Evolutionary conservation across 2,797 vertebrate genomes (phyloP).

Genomic region (Pteropus rufus): DNA sequence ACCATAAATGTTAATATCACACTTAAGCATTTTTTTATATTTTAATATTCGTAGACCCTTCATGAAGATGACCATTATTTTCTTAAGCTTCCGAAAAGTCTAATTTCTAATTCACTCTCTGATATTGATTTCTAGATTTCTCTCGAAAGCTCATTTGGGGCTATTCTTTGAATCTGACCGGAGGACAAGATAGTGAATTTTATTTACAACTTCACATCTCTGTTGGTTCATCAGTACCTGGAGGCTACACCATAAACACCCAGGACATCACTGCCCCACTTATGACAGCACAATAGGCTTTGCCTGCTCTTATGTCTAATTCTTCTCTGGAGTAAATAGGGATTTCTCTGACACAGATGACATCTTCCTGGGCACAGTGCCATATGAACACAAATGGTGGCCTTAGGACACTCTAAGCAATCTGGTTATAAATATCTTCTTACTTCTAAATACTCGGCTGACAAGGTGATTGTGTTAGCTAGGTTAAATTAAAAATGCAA

Average conservation of each 20-base stretch:
- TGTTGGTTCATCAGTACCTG: neutral
- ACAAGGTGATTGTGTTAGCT: neutral
- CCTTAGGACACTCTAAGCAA: neutral
- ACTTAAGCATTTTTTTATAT: neutral
- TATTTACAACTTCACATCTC: constrained; percentile 6
- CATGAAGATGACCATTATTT: neutral
- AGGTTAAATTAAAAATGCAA: constrained; percentile 17
- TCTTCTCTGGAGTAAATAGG: neutral
- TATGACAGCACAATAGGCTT: neutral
- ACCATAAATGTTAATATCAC: neutral
- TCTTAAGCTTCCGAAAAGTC: neutral
- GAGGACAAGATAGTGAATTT: neutral
- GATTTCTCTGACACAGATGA: constrained; percentile 20
- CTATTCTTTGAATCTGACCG: neutral
- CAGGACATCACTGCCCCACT: neutral
- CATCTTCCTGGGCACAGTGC: neutral
- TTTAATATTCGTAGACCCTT: constrained; percentile 19
- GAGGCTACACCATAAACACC: neutral
- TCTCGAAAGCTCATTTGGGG: constrained; percentile 16
- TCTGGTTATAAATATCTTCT: constrained; percentile 29
- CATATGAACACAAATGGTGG: constrained; percentile 3
- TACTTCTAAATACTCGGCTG: constrained; percentile 21
- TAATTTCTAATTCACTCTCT: neutral
- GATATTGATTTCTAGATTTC: constrained; percentile 35
- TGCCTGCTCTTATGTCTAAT: neutral